phyloP scores from a whole-genome alignment of 2,888 invertebrate species.

The Merodon equestris region DNA sequence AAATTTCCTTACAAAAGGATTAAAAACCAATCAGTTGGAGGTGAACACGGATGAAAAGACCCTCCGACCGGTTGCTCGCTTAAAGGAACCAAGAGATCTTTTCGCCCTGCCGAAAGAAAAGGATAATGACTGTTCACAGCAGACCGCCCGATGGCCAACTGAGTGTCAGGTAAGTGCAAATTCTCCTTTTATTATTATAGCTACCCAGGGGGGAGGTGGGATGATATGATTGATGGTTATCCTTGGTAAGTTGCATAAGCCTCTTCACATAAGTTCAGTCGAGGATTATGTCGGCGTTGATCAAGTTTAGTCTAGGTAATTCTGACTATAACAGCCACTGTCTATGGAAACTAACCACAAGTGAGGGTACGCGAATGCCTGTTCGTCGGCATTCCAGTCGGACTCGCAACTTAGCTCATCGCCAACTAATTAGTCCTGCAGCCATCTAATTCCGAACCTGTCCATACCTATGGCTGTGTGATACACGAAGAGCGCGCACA shows the following conservation, averaged over 20 bases:
- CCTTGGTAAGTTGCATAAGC: too few species aligned
- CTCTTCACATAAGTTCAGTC: too few species aligned
- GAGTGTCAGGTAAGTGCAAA: constrained; percentile 88
- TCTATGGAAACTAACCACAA: too few species aligned
- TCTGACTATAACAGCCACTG: too few species aligned
- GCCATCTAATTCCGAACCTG: constrained; percentile 41
- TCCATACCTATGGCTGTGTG: background rate
- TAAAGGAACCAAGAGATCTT: constrained; percentile 85
- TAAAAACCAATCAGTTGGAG: constrained; percentile 86
- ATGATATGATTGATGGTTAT: too few species aligned
- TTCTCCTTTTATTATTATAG: background rate
- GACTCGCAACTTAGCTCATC: background rate
- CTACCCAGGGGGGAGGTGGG: too few species aligned
- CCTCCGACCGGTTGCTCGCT: constrained; percentile 82
- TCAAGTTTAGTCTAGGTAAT: too few species aligned
- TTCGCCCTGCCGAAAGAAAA: constrained; percentile 85
- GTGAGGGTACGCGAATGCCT: too few species aligned
- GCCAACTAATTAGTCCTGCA: constrained; percentile 55
- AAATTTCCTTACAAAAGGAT: constrained; percentile 77
- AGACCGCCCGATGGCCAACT: constrained; percentile 91
- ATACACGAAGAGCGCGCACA: constrained; percentile 32
- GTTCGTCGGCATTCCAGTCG: too few species aligned
- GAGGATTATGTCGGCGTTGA: too few species aligned
- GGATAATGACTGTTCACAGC: constrained; percentile 84
- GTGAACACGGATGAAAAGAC: constrained; percentile 84